Evolutionary conservation across 2,797 vertebrate species (phyloP).

Genomic region (Lates japonicus): DNA sequence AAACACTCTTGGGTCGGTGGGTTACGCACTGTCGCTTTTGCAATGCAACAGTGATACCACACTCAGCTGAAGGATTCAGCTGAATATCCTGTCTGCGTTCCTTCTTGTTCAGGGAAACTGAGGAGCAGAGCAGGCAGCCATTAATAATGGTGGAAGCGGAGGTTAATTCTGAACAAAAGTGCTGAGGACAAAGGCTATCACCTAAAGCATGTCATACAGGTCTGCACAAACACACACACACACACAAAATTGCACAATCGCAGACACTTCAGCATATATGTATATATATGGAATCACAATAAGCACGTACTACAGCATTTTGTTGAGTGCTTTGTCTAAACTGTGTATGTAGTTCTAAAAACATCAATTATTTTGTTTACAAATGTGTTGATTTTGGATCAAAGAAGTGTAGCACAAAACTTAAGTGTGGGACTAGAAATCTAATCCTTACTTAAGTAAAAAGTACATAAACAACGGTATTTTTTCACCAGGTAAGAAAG

Average conservation of each 20-base stretch:
- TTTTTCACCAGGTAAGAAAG: neutral
- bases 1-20: constrained; percentile 56
- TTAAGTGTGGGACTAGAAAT: neutral
- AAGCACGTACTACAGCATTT: neutral
- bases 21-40: constrained; percentile 75
- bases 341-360: too few relatives aligned
- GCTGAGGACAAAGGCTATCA: constrained; percentile 38
- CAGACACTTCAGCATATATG: neutral
- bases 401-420: neutral
- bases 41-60: constrained; percentile 61
- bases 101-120: constrained; percentile 74
- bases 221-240: neutral
- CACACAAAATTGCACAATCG: neutral
- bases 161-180: constrained; percentile 58
- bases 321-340: neutral
- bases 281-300: neutral
- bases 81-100: constrained; percentile 71
- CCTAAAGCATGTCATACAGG: constrained; percentile 15
- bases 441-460: too few relatives aligned
- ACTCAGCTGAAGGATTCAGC: constrained; percentile 63
- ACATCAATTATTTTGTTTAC: neutral
- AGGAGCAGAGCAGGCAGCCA: constrained; percentile 57
- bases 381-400: neutral
- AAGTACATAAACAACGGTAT: too few relatives aligned
- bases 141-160: constrained; percentile 42